These are phyloP conservation scores for Lymantria dispar DNA, from an alignment of 2,888 invertebrate species.

Conservation along the genomic window DNA sequence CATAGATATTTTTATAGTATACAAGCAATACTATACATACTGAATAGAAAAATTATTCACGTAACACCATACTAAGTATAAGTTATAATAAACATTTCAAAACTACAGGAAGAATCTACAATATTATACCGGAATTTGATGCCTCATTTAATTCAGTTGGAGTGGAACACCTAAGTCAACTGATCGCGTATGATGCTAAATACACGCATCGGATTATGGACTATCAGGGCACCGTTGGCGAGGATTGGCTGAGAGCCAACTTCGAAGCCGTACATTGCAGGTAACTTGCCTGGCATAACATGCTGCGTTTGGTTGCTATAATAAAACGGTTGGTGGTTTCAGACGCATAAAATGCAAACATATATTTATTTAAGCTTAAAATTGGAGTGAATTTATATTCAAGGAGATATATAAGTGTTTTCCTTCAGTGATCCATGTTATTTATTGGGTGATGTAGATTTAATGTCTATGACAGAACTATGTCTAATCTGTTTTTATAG, in stretches of 20 bases:
- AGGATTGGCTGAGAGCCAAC: conserved; percentile 28
- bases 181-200: conserved; percentile 18
- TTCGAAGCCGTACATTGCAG: conserved; percentile 25
- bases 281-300: conserved; percentile 24
- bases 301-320: conserved; percentile 10
- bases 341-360: no score
- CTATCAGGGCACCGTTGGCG: conserved; percentile 28
- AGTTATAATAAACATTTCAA: not conserved
- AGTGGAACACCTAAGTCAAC: conserved; percentile 8
- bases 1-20: no score
- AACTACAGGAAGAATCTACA: not conserved
- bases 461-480: no score
- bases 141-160: conserved; percentile 4
- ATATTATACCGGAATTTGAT: not conserved
- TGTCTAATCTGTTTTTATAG: no score
- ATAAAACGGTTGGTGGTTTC: no score
- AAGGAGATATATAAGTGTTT: no score
- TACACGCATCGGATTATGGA: conserved; percentile 30
- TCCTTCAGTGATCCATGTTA: no score
- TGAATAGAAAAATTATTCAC: not conserved
- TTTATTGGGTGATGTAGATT: no score
- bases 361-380: no score
- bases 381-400: no score
- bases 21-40: no score
- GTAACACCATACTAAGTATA: not conserved